phyloP scores from a whole-genome alignment of 2,797 vertebrate genomes.

The Urosaurus nigricauda region DNA sequence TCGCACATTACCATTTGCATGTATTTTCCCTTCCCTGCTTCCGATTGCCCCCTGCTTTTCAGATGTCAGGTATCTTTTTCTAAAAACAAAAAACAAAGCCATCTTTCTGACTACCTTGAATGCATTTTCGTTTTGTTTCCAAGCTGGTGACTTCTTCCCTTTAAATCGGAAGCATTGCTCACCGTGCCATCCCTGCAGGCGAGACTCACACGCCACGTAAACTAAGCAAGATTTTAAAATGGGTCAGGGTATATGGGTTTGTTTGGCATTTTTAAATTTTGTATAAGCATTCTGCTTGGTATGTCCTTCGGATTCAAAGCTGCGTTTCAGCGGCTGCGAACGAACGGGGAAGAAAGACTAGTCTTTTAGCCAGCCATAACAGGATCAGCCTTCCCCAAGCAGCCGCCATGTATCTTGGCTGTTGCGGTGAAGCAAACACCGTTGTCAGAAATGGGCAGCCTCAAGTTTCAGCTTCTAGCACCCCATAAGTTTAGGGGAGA shows the following conservation, averaged over 20 bases:
- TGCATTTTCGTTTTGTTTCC: not conserved
- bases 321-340: not conserved
- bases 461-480: no score
- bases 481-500: not conserved
- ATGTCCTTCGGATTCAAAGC: not conserved
- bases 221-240: not conserved
- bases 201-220: not conserved
- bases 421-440: not conserved
- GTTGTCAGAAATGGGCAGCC: not conserved
- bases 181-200: not conserved
- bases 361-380: not conserved
- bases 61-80: no score
- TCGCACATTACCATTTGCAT: not conserved
- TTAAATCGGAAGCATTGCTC: not conserved
- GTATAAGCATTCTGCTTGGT: not conserved
- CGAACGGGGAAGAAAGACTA: not conserved
- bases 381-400: not conserved
- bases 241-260: not conserved
- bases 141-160: not conserved
- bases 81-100: no score
- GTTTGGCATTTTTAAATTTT: no score
- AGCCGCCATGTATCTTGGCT: not conserved
- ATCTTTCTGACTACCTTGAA: not conserved
- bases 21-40: not conserved
- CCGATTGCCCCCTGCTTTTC: not conserved